Evolutionary conservation across 2,888 invertebrate species (phyloP).

Genomic region (Eupithecia inturbata): DNA sequence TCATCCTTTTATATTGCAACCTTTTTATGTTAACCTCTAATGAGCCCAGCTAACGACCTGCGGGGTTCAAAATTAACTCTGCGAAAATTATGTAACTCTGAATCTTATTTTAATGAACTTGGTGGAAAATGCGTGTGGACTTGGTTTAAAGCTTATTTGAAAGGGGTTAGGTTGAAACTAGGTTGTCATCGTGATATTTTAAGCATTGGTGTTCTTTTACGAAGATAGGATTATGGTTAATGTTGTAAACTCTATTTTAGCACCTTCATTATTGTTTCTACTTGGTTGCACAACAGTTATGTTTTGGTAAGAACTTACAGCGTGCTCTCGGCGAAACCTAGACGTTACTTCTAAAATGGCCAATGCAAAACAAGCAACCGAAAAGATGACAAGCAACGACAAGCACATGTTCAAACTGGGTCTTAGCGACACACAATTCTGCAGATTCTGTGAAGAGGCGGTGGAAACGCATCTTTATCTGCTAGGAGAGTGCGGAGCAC

Average conservation of each 20-base stretch:
- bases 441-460: no score
- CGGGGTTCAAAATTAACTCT: constrained; percentile 55
- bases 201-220: neutral
- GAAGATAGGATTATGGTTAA: neutral
- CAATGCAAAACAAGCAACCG: neutral
- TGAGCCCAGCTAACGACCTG: constrained; percentile 62
- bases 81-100: constrained; percentile 54
- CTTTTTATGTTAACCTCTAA: constrained; percentile 74
- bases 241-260: neutral
- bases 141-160: neutral
- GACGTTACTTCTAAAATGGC: neutral
- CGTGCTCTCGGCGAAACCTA: neutral
- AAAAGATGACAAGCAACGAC: no score
- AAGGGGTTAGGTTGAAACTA: neutral
- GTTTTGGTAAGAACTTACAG: neutral
- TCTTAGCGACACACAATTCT: no score
- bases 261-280: neutral
- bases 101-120: constrained; percentile 18
- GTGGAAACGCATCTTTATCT: no score
- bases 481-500: no score
- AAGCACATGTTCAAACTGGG: no score
- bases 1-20: constrained; percentile 80
- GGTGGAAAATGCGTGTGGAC: neutral
- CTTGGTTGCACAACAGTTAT: neutral
- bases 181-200: neutral